Conservation (phyloP, 2,888 invertebrate genomes). For the Drosophila bunnanda region DNA sequence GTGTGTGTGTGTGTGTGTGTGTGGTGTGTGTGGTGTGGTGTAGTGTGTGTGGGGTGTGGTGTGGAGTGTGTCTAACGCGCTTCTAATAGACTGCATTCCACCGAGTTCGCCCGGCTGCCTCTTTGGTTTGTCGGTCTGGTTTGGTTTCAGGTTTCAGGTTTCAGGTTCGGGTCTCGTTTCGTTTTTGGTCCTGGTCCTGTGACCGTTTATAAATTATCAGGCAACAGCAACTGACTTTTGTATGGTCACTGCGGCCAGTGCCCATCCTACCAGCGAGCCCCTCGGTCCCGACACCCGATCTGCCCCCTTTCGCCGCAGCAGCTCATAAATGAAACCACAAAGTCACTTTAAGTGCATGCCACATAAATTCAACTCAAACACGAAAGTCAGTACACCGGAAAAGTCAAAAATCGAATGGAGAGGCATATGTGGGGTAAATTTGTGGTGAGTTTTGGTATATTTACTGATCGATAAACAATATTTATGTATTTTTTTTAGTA, state of each 20-base stretch:
- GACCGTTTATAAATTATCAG: slow-evolving; percentile 74
- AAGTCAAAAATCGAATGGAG: background rate
- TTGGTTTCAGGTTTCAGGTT: slow-evolving; percentile 10
- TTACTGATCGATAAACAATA: background rate
- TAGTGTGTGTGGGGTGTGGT: background rate
- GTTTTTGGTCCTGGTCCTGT: slow-evolving; percentile 18
- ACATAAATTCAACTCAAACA: slow-evolving; percentile 56
- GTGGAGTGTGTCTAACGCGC: slow-evolving; percentile 61
- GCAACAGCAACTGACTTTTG: slow-evolving; percentile 62
- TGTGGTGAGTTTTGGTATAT: background rate
- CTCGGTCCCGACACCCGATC: background rate
- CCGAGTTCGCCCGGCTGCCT: slow-evolving; percentile 56
- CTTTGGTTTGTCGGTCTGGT: slow-evolving; percentile 40
- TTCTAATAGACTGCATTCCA: slow-evolving; percentile 73
- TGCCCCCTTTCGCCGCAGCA: slow-evolving; percentile 56
- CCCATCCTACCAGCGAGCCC: slow-evolving; percentile 6
- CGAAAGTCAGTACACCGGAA: slow-evolving; percentile 6
- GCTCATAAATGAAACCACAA: slow-evolving; percentile 73
- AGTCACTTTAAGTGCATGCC: slow-evolving; percentile 71
- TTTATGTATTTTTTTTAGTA: background rate
- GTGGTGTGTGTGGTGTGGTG: background rate
- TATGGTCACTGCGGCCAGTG: slow-evolving; percentile 64
- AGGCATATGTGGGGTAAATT: background rate
- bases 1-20: slow-evolving; percentile 11
- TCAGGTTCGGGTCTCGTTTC: slow-evolving; percentile 10